Evolutionary conservation across 2,113 vertebrate genomes (phyloP).

Genomic region (Sylvicapra grimmia): DNA sequence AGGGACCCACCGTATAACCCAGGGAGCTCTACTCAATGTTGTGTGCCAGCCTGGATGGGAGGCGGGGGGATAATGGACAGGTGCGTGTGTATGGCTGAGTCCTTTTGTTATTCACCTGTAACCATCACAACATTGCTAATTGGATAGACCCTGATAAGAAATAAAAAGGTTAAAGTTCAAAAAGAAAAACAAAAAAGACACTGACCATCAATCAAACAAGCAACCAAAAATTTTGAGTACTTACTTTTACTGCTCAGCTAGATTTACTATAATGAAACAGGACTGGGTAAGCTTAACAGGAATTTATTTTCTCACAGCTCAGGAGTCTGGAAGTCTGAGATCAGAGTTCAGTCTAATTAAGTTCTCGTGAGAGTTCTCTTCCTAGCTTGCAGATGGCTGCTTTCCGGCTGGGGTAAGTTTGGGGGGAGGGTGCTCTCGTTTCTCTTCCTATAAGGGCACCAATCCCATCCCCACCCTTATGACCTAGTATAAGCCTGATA

Average conservation of each 20-base stretch:
- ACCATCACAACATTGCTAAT: neutral
- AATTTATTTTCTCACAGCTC: neutral
- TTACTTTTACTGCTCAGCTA: neutral
- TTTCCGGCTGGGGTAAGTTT: neutral
- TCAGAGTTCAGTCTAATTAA: neutral
- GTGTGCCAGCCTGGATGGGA: neutral
- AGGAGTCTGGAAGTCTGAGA: neutral
- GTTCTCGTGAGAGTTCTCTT: neutral
- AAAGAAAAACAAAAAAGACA: neutral
- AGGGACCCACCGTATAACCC: neutral
- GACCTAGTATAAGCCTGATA: neutral
- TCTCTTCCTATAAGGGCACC: neutral
- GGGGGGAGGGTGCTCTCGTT: neutral
- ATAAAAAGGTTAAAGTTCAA: neutral
- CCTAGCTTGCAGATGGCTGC: neutral
- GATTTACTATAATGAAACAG: neutral
- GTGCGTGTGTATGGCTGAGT: accelerated
- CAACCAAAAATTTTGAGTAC: neutral
- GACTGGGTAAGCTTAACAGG: neutral
- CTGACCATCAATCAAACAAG: neutral
- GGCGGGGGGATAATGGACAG: neutral
- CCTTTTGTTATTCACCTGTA: neutral
- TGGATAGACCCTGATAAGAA: neutral
- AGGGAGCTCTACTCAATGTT: neutral
- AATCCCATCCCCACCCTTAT: neutral